Evolutionary conservation across 2,888 invertebrate genomes (phyloP), one percentile per base, ranked within the genome.

Genomic region (Quadroppia sp.): DNA sequence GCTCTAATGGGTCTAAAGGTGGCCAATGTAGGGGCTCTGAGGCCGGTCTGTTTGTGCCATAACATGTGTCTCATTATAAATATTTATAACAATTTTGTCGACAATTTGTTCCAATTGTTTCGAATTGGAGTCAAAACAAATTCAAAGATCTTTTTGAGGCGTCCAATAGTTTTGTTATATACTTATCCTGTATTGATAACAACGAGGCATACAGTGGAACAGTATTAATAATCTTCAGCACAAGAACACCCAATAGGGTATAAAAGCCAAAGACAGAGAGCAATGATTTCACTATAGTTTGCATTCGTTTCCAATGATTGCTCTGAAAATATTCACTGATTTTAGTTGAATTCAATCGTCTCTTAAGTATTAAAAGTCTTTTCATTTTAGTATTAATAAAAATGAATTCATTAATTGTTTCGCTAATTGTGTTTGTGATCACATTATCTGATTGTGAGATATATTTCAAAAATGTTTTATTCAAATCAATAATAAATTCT

Each of bases 131-230:
- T 53, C 53, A 45, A 45, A 45, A 45, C 45, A 45, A 45, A 45
- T 45, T 45, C 53, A 53, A 53, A 53, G 20, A 53, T 53, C 25
- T 53, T n/a, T 53, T 17, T 53, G n/a, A 53, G 53, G 53, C 53
- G 53, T 53, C 53, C 7, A 53, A 53, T 53, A 53, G 23, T 23
- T 25, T 2, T 23, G 11, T 53, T 23, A 7, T 53, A 53, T 20
- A 17, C 53, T 9, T 53, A 17, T 17, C n/a, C 45, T n/a, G 15
- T 45, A 45, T 17, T 45, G 45, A 45, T 45, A 45, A 45, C 17
- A n/a, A 45, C 45, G 45, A 45, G n/a, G 45, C 45, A 45, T n/a
- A 17, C 45, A 45, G 13, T 45, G n/a, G 45, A 45, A n/a, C 7
- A 45, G 17, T 45, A n/a, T n/a, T n/a, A n/a, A n/a, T n/a, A n/a